Evolutionary conservation across 2,113 vertebrate genomes (phyloP), one percentile per base, ranked within the genome.

Genomic region (Actenoides lindsayi): DNA sequence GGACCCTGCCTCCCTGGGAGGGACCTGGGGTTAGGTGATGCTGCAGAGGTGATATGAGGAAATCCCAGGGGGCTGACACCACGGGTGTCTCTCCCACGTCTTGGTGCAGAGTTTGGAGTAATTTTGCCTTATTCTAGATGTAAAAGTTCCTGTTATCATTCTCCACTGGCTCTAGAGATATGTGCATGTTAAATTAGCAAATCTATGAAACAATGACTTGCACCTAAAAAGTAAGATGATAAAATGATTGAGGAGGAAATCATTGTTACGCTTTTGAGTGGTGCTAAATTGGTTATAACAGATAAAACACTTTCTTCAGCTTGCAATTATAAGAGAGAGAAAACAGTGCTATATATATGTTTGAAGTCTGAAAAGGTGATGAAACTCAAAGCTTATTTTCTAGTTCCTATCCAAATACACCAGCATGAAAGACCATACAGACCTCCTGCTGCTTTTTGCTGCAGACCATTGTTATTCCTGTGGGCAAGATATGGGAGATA

Each of bases 321-420:
- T 79, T 69, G 27, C 73, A 84, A 41, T 69, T 91, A 9, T 81
- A 31, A 81, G 60, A 63, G 75, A 90, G 35, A 71, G 60, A 89
- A 93, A 82, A 54, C 21, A 39, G 48, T 18, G 19, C 33, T 94
- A 42, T 70, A 56, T 65, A 35, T 46, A 18, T 46, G 13, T 85
- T 76, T 90, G 62, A 92, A 91, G 57, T 44, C 67, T 79, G 69
- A 82, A 92, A 76, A 62, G 65, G 39, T 73, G 54, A 59, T 57
- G 83, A 91, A 95, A 75, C 35, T 63, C 42, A 14, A 76, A 75
- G 62, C 82, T 89, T 84, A 69, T 93, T 96, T 87, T 92, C 63
- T 62, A 85, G 54, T 71, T 91, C 62, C 50, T 84, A 56, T 60
- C 51, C 41, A 41, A 91, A 94, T 41, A 90, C 21, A 73, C 15